Evolutionary conservation across 2,113 vertebrate species (phyloP).

Genomic region (Leucoraja erinaceus): DNA sequence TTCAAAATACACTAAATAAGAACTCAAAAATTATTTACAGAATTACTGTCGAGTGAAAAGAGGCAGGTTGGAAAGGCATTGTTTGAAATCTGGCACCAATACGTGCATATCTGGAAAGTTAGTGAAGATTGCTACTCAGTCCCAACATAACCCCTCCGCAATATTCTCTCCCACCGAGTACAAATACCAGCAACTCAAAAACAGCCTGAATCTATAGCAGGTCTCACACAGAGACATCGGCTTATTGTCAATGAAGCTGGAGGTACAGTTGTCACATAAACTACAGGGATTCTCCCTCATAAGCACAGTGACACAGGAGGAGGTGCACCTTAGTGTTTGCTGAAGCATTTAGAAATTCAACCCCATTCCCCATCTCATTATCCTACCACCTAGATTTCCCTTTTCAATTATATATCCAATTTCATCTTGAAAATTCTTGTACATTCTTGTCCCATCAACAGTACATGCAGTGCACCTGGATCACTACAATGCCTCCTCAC

Average conservation of each 20-base stretch:
- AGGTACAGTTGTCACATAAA: background rate
- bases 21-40: background rate
- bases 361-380: background rate
- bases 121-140: background rate
- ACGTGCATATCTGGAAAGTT: background rate
- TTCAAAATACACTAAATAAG: background rate
- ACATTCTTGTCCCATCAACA: background rate
- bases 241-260: background rate
- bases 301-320: background rate
- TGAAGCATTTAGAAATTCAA: background rate
- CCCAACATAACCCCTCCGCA: no score
- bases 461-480: background rate
- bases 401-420: background rate
- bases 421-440: background rate
- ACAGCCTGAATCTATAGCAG: no score
- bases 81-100: background rate
- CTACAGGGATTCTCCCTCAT: background rate
- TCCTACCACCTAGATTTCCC: background rate
- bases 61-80: background rate
- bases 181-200: background rate
- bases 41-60: background rate
- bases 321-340: background rate
- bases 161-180: background rate
- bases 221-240: background rate
- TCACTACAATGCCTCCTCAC: background rate